These are phyloP conservation scores for Homarus gammarus DNA, from an alignment of 2,888 invertebrate species.

Conservation along the genomic window DNA sequence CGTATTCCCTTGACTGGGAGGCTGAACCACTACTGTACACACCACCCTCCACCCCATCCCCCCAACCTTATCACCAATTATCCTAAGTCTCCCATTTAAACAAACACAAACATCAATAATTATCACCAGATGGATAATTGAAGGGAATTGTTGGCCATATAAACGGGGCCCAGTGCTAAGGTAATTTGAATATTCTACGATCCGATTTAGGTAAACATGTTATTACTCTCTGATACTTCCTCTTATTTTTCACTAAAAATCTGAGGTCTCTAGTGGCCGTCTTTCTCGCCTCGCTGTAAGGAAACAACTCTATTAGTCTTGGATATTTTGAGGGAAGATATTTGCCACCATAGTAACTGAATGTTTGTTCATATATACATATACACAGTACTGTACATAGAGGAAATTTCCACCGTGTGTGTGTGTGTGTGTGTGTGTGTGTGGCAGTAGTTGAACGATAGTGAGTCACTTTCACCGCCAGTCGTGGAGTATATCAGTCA, in stretches of 20 bases:
- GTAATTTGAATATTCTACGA: constrained; percentile 36
- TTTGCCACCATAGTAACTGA: neutral
- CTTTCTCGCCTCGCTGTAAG: neutral
- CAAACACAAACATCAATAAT: neutral
- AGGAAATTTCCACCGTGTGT: neutral
- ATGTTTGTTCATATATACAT: neutral
- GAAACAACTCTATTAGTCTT: too few relatives aligned
- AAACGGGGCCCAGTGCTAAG: neutral
- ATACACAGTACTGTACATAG: neutral
- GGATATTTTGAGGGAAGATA: too few relatives aligned
- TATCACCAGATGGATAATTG: neutral
- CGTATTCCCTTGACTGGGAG: neutral
- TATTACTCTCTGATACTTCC: constrained; percentile 42
- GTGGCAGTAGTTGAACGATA: too few relatives aligned
- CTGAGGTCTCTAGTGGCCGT: constrained; percentile 6
- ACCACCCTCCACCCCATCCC: neutral
- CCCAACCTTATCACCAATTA: too few relatives aligned
- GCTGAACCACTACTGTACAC: neutral
- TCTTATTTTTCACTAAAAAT: constrained; percentile 45
- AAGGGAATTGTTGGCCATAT: neutral
- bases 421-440: constrained; percentile 22
- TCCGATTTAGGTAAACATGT: constrained; percentile 48
- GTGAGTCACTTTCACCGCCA: too few relatives aligned
- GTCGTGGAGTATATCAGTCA: too few relatives aligned
- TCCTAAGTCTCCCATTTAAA: neutral